phyloP scores from a whole-genome alignment of 2,797 vertebrate genomes.

The Ctenopoma multispine region DNA sequence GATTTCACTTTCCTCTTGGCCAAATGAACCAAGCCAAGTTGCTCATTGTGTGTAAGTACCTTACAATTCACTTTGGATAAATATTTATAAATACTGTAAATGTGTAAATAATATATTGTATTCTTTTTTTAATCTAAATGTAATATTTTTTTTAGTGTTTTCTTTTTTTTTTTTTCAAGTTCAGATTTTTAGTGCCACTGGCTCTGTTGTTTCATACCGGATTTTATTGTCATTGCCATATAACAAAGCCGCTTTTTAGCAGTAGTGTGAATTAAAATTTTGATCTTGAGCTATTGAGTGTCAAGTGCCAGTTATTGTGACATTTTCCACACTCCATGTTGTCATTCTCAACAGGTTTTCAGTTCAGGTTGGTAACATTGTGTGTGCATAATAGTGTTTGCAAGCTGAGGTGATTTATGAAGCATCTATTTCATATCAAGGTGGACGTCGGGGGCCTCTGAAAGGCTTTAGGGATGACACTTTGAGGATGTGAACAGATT shows the following conservation, averaged over 20 bases:
- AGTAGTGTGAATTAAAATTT: neutral
- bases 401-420: constrained; percentile 56
- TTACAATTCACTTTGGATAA: no score
- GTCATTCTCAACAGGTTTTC: constrained; percentile 56
- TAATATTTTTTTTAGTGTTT: neutral
- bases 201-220: neutral
- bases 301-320: constrained; percentile 19
- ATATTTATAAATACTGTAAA: no score
- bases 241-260: constrained; percentile 1
- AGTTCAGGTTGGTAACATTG: constrained; percentile 22
- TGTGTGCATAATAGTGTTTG: constrained; percentile 37
- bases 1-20: no score
- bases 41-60: no score
- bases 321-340: constrained; percentile 35
- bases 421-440: constrained; percentile 66
- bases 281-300: constrained; percentile 6
- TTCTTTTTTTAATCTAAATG: no score
- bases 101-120: no score
- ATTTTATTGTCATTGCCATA: neutral
- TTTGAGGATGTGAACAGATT: constrained; percentile 72
- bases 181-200: neutral
- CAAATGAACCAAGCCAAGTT: no score
- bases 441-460: constrained; percentile 41
- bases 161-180: constrained; percentile 1
- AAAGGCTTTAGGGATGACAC: constrained; percentile 62